Percentiles rank a stretch among this genome's conserved stretches.
These are phyloP conservation scores for Copsychus sechellarum DNA, from an alignment of 2,113 vertebrate species.

Conservation along the genomic window DNA sequence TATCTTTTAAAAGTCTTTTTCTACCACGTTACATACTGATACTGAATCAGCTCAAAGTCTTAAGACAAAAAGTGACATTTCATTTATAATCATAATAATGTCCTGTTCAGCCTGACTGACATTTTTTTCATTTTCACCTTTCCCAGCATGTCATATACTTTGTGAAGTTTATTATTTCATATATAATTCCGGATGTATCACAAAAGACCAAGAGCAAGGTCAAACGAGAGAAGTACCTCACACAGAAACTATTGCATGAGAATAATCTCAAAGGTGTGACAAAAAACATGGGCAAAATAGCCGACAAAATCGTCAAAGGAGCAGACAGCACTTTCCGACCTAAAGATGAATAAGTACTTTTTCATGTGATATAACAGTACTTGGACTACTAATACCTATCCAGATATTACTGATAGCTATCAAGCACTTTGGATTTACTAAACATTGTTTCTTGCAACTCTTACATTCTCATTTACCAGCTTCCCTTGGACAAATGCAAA, in stretches of 20 bases:
- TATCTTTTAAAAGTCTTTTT: background rate
- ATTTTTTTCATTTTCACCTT: slow-evolving; percentile 41
- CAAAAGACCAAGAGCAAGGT: slow-evolving; percentile 86
- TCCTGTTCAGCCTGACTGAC: background rate
- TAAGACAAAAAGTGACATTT: background rate
- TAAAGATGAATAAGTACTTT: slow-evolving; percentile 66
- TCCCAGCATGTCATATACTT: slow-evolving; percentile 89
- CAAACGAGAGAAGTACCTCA: slow-evolving; percentile 90
- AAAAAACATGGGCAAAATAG: slow-evolving; percentile 70
- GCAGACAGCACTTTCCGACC: slow-evolving; percentile 30
- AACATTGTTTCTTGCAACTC: background rate
- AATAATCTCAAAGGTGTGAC: slow-evolving; percentile 81
- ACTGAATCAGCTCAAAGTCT: background rate
- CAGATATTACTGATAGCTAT: background rate
- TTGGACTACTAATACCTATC: background rate
- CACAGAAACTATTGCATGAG: slow-evolving; percentile 88
- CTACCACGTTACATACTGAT: background rate
- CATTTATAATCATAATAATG: background rate
- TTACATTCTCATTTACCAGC: background rate
- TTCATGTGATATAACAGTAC: background rate
- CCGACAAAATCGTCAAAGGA: slow-evolving; percentile 22
- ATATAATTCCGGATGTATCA: slow-evolving; percentile 87
- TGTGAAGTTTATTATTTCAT: slow-evolving; percentile 89
- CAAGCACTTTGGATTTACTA: slow-evolving; percentile 3
- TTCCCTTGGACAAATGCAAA: background rate